Base-by-base conservation (phyloP, 2,797 vertebrate genomes). In the Nyctalus aviator region DNA sequence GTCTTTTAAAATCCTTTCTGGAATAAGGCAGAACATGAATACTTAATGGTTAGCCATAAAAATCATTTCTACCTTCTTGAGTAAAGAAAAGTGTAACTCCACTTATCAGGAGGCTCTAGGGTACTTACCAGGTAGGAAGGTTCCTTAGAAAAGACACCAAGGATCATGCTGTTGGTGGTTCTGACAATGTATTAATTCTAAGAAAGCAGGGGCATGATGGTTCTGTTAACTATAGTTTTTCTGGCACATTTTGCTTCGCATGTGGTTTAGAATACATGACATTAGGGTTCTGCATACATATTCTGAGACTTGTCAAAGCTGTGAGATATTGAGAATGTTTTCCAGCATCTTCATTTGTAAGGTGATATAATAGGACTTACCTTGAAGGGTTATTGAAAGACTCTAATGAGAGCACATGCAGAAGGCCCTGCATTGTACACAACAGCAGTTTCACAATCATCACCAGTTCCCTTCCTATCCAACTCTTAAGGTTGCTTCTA, bases 171-270 rank as follows among this genome's bases (percentile, higher is more conserved):
- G 12, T 59, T 84, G 1, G 12, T 46, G 30, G 2, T 32, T 23
- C 8, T 15, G 3, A 4, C 5, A 25, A 13, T 37, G 25, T 72
- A 6, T 92, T 35, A 10, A 8, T 53, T 69, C 41, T 8, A 6
- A 41, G 59, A 89, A 73, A 76, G 25, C 18, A 27, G 13, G 25
- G 41, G 1, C 3, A 3, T 41, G 7, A 30, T 93, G 30, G 3
- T 37, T 88, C 44, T 76, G 35, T 12, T 44, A 12, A 82, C 2
- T 9, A 5, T 53, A 13, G 14, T 92, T 93, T 90, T 21, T 85
- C 44, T 85, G 53, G 30, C 41, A 76, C 10, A 18, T 59, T 94
- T 93, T 77, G 27, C 25, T 94, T 79, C 57, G 9, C 35, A 37
- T n/a, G 3, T 68, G 30, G n/a, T 84, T 88, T 78, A 90, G 7